Percentiles rank a stretch among this genome's conserved stretches.
phyloP scores from a whole-genome alignment of 2,888 invertebrate genomes.

The Abrostola tripartita region DNA sequence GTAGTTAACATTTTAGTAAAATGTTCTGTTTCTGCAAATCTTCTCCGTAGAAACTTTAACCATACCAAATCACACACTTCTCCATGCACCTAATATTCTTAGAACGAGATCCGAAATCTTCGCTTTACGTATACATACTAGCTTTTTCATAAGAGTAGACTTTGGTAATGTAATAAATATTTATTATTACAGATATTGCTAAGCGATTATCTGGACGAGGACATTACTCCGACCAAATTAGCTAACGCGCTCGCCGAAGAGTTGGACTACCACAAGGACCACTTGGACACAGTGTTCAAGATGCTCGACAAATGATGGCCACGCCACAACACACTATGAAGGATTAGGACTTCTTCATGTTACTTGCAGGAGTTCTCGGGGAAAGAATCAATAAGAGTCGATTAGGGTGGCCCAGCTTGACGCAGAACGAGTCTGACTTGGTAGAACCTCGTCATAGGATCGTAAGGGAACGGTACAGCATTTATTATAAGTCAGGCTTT shows the following conservation, averaged over 20 bases:
- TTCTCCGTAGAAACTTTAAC: too few species aligned
- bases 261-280: constrained; percentile 90
- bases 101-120: too few species aligned
- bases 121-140: too few species aligned
- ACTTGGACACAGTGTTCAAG: constrained; percentile 76
- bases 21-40: too few species aligned
- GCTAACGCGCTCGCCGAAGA: constrained; percentile 94
- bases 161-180: background rate
- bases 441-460: too few species aligned
- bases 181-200: constrained; percentile 87
- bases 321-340: background rate
- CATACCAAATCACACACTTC: background rate
- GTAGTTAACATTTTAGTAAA: too few species aligned
- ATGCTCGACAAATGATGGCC: constrained; percentile 69
- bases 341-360: constrained; percentile 3
- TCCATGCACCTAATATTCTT: too few species aligned
- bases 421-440: background rate
- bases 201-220: constrained; percentile 92
- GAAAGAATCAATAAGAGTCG: background rate
- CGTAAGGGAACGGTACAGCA: too few species aligned
- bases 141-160: too few species aligned
- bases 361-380: background rate
- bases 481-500: too few species aligned
- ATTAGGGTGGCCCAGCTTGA: background rate
- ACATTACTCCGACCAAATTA: constrained; percentile 93